Conservation (phyloP, 2,888 invertebrate species). For the Dynastes hyllus region DNA sequence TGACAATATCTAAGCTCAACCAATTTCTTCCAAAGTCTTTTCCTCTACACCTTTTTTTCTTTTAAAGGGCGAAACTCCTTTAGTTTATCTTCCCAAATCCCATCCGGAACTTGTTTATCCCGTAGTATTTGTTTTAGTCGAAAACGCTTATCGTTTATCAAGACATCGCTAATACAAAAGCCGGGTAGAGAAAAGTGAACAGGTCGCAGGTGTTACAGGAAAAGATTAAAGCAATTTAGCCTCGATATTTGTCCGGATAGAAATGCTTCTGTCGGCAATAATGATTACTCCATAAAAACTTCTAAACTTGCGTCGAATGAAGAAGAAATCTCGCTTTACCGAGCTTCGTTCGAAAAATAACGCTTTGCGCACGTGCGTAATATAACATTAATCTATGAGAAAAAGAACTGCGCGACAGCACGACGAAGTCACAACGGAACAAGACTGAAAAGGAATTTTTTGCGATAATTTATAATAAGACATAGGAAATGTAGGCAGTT, state of each 20-base stretch:
- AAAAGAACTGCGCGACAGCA: too few relatives aligned
- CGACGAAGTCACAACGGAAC: too few relatives aligned
- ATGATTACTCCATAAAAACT: constrained; percentile 58
- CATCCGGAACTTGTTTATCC: constrained; percentile 26
- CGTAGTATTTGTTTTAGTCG: constrained; percentile 38
- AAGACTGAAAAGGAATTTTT: too few relatives aligned
- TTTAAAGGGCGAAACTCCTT: constrained; percentile 8
- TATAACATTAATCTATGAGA: constrained; percentile 5
- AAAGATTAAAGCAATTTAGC: constrained; percentile 65
- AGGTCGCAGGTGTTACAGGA: constrained; percentile 63
- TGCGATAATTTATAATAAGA: too few relatives aligned
- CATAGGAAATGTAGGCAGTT: too few relatives aligned
- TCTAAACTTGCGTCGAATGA: constrained; percentile 36
- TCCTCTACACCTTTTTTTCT: constrained; percentile 5
- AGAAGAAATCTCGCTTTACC: constrained; percentile 23
- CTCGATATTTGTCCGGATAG: constrained; percentile 64
- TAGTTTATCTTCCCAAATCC: constrained; percentile 16
- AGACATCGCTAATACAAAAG: constrained; percentile 48
- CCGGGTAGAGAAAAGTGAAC: constrained; percentile 45
- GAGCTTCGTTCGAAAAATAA: background rate
- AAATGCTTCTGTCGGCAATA: constrained; percentile 60
- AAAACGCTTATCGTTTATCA: constrained; percentile 45
- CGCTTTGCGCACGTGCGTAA: background rate
- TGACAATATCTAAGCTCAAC: background rate
- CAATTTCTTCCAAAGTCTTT: background rate